A percentile compares a stretch with the other conserved stretches of the same genome.
These are phyloP conservation scores for Celastrina argiolus DNA, from an alignment of 2,888 invertebrate genomes.

Conservation along the genomic window DNA sequence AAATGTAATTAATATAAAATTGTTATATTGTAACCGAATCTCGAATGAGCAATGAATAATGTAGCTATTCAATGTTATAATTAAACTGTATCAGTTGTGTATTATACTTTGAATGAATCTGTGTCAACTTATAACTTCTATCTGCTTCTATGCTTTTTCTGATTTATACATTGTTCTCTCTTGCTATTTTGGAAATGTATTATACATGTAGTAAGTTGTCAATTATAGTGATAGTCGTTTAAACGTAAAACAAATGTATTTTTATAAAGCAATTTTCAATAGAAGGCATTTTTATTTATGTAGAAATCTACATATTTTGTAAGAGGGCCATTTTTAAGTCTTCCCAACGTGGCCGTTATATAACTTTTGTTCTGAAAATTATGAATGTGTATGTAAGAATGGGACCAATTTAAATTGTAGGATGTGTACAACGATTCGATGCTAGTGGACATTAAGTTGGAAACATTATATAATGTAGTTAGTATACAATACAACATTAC, in stretches of 20 bases:
- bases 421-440: conserved; percentile 25
- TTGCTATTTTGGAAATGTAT: background rate
- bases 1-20: background rate
- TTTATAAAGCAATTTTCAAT: background rate
- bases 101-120: background rate
- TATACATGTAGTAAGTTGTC: background rate
- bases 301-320: background rate
- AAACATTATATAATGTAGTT: conserved; percentile 22
- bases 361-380: background rate
- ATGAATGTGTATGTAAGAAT: conserved; percentile 24
- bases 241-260: background rate
- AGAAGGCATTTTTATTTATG: background rate
- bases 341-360: background rate
- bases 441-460: conserved; percentile 26
- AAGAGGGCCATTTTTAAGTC: background rate
- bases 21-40: background rate
- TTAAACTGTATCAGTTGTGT: background rate
- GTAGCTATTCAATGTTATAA: background rate
- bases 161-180: background rate
- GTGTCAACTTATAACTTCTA: background rate
- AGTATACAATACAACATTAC: background rate
- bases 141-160: background rate
- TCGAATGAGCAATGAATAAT: background rate
- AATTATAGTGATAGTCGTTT: background rate
- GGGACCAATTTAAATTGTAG: conserved; percentile 31